Conservation (phyloP, 2,797 vertebrate genomes). For the Macroramphosus scolopax region DNA sequence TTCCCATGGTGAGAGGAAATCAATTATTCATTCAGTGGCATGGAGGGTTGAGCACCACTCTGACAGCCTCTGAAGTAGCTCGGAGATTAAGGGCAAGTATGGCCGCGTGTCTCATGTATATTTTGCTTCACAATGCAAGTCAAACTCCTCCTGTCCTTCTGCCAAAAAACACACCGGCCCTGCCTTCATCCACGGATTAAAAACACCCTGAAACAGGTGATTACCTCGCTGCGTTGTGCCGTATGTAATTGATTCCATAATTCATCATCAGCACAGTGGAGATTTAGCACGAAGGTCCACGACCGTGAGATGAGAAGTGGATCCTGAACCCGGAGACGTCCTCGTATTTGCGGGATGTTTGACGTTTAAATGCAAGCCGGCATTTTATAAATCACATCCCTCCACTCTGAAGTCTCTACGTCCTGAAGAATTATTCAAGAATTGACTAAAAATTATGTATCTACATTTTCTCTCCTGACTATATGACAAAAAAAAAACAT, state of each 20-base stretch:
- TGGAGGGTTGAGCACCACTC: conserved; percentile 54
- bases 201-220: no score
- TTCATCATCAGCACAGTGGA: background rate
- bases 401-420: no score
- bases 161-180: conserved; percentile 10
- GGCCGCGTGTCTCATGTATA: conserved; percentile 56
- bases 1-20: conserved; percentile 58
- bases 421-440: no score
- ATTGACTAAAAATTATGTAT: no score
- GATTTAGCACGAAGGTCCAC: background rate
- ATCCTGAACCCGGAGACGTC: no score
- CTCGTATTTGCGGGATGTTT: no score
- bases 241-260: conserved; percentile 3
- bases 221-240: background rate
- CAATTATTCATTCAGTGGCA: conserved; percentile 71
- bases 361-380: no score
- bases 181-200: no score
- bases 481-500: conserved; percentile 7
- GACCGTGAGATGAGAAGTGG: background rate
- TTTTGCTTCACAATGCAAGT: conserved; percentile 31
- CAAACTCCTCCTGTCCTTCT: conserved; percentile 21
- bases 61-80: conserved; percentile 59
- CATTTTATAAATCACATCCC: no score
- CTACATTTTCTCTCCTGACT: no score
- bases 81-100: conserved; percentile 56